Conservation (phyloP, 2,888 invertebrate species). For the Hemicrepidius hirtus region DNA sequence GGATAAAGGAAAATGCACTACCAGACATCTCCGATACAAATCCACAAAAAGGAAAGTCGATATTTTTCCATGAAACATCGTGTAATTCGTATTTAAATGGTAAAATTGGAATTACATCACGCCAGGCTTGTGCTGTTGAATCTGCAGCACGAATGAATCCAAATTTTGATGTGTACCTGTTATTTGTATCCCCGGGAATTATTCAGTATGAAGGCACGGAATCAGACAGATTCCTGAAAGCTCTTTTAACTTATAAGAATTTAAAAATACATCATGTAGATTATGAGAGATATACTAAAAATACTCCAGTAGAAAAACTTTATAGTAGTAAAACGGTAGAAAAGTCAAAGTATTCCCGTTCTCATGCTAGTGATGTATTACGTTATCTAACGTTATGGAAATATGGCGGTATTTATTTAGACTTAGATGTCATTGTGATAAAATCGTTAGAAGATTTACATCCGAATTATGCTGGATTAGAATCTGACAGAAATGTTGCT, state of each 20-base stretch:
- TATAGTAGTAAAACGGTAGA: constrained; percentile 73
- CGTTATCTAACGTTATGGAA: constrained; percentile 82
- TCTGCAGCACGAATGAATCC: constrained; percentile 80
- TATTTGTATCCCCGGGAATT: constrained; percentile 73
- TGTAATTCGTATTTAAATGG: constrained; percentile 71
- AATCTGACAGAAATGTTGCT: constrained; percentile 76
- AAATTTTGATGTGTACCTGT: constrained; percentile 74
- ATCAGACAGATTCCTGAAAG: constrained; percentile 67
- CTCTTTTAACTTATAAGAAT: constrained; percentile 72
- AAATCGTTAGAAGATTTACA: constrained; percentile 75
- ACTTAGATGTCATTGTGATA: constrained; percentile 82
- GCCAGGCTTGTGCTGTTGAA: constrained; percentile 82
- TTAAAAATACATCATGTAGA: constrained; percentile 74
- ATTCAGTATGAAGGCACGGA: constrained; percentile 57
- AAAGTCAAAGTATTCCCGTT: constrained; percentile 74
- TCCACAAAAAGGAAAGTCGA: constrained; percentile 71
- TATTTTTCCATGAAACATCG: constrained; percentile 82
- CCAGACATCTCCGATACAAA: constrained; percentile 65
- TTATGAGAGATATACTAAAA: constrained; percentile 73
- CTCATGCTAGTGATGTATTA: constrained; percentile 80
- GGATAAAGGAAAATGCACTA: constrained; percentile 59
- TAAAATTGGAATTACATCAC: constrained; percentile 72
- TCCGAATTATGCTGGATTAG: constrained; percentile 78
- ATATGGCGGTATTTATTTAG: constrained; percentile 86
- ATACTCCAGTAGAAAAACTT: constrained; percentile 77